Base-by-base conservation (phyloP, 2,113 vertebrate species). In the Holacanthus passer region DNA sequence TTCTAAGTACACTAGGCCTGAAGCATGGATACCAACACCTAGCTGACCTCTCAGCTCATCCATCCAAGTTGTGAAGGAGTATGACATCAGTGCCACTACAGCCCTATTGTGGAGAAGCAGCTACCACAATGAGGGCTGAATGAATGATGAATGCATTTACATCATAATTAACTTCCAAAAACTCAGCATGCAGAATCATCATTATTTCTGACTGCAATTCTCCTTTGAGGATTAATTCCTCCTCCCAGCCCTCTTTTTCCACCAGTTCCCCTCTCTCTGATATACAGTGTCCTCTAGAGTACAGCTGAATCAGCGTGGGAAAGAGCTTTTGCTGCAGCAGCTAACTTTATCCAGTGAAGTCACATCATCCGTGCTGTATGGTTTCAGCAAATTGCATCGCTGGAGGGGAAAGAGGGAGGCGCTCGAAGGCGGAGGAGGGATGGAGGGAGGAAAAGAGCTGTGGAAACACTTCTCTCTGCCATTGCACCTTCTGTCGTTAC, bases 291-390 rank as follows among this genome's bases (percentile, higher is more conserved):
- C 86, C 87, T 91, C 83, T 78, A 17, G 83, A 88, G 86, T 83
- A 35, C 62, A 64, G 90, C 91, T 93, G 91, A 92, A 84, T 93
- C 91, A 91, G 93, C 88, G 87, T 88, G 83, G 85, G 83, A 91
- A 91, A 69, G 52, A 83, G 76, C 73, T 86, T 89, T 63, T 87
- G 86, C 89, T 88, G 92, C 85, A 79, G 86, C 75, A 89, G 91
- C 87, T 82, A 78, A 89, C 87, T 90, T 89, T 66, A 72, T 62
- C 73, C 85, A 50, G 75, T 31, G 67, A 90, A 90, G 81, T 87
- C 89, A 83, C 90, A 77, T 81, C 80, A 73, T 87, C 71, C 32
- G 22, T 45, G 80, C 80, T 85, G 69, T 59, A 72, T 66, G 66
- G 80, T 62, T 86, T 84, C 77, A 77, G 86, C 77, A 77, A 87